phyloP scores from a whole-genome alignment of 2,797 vertebrate species.

The Pogonophryne albipinna region DNA sequence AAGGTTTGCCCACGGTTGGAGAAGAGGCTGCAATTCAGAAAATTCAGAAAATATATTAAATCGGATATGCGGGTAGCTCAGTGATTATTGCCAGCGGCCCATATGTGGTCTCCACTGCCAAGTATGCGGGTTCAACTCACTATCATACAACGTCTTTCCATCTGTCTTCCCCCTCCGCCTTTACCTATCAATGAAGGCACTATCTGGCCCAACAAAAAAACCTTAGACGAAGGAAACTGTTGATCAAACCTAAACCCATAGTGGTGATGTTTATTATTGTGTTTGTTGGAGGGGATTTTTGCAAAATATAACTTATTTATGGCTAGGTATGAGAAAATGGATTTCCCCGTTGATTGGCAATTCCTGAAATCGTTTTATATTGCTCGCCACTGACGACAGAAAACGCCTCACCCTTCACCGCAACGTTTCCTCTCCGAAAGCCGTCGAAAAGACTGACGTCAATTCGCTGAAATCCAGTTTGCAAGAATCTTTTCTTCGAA shows the following conservation, averaged over 20 bases:
- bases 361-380: constrained; percentile 59
- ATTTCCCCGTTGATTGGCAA: constrained; percentile 66
- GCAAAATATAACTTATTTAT: background rate
- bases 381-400: constrained; percentile 54
- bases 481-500: constrained; percentile 73
- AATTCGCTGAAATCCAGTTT: constrained; percentile 76
- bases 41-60: constrained; percentile 7
- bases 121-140: no score
- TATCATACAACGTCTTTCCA: no score
- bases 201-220: no score
- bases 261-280: constrained; percentile 19
- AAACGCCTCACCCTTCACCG: constrained; percentile 61
- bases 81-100: no score
- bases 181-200: no score
- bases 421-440: constrained; percentile 59
- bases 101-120: no score
- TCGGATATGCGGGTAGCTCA: no score
- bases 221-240: background rate
- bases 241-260: background rate
- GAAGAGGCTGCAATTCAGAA: constrained; percentile 89
- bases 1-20: constrained; percentile 94
- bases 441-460: constrained; percentile 72
- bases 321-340: constrained; percentile 20
- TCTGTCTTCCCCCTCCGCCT: no score
- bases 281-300: constrained; percentile 34